These are phyloP conservation scores for Hirundichthys speculiger DNA, from an alignment of 2,113 vertebrate species.

Conservation along the genomic window DNA sequence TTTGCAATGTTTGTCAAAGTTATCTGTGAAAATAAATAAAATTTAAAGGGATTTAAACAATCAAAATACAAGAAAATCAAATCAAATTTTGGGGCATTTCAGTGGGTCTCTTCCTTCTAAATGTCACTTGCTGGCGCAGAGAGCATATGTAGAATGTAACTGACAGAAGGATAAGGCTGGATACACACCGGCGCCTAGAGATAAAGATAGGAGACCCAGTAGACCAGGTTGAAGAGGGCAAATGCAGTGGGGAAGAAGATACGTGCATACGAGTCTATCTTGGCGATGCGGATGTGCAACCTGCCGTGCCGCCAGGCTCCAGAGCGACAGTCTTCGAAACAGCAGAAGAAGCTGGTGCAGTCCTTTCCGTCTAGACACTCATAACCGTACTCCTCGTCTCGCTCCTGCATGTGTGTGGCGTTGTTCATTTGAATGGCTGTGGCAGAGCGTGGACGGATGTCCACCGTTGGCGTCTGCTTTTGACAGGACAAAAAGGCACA, in stretches of 20 bases:
- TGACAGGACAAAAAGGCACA: slow-evolving; percentile 48
- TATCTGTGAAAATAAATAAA: slow-evolving; percentile 36
- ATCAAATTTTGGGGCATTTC: slow-evolving; percentile 28
- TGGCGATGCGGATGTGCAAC: slow-evolving; percentile 96
- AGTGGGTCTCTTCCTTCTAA: slow-evolving; percentile 52
- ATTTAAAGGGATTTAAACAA: slow-evolving; percentile 42
- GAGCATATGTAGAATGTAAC: slow-evolving; percentile 53
- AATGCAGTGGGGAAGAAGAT: slow-evolving; percentile 99
- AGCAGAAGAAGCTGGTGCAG: slow-evolving; percentile 99
- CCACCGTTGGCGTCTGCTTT: slow-evolving; percentile 95
- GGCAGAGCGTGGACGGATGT: slow-evolving; percentile 96
- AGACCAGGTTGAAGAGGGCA: slow-evolving; percentile 97
- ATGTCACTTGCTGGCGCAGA: slow-evolving; percentile 63
- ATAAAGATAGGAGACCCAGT: slow-evolving; percentile 99
- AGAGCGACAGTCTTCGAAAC: slow-evolving; percentile 97
- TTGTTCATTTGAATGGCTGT: slow-evolving; percentile 99
- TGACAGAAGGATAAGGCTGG: slow-evolving; percentile 61
- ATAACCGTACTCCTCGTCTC: slow-evolving; percentile 97
- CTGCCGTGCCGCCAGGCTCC: slow-evolving; percentile 97
- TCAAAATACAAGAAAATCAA: slow-evolving; percentile 37
- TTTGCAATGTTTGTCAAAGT: slow-evolving; percentile 69
- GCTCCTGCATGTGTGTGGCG: slow-evolving; percentile 96
- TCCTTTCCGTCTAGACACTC: slow-evolving; percentile 99
- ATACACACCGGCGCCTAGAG: slow-evolving; percentile 80
- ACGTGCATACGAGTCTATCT: slow-evolving; percentile 98